Percentiles rank a stretch among this genome's conserved stretches.
These are phyloP conservation scores for Calliopum simillimum DNA, from an alignment of 2,888 invertebrate genomes.

Conservation along the genomic window DNA sequence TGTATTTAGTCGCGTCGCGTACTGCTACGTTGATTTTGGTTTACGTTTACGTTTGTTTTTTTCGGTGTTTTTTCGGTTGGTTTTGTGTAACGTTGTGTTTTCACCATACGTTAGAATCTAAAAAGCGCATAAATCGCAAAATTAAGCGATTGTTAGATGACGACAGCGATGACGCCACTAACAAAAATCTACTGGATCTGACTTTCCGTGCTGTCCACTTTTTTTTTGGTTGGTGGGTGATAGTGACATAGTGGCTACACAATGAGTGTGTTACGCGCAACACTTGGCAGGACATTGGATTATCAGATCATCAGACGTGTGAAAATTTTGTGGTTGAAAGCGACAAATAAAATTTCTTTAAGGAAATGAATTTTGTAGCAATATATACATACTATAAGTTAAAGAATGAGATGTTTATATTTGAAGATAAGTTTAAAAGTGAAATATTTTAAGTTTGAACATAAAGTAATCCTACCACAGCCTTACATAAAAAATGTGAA, in stretches of 20 bases:
- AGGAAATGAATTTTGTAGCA: too few relatives aligned
- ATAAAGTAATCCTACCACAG: too few relatives aligned
- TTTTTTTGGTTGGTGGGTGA: not conserved
- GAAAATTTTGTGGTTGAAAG: too few relatives aligned
- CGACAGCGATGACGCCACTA: not conserved
- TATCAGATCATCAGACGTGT: not conserved
- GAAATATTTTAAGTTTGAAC: too few relatives aligned
- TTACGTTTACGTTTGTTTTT: not conserved
- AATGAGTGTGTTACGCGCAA: too few relatives aligned
- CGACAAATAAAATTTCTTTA: too few relatives aligned
- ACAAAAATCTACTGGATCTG: not conserved
- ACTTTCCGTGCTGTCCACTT: too few relatives aligned
- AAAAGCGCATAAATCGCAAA: conserved; percentile 30
- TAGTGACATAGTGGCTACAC: not conserved
- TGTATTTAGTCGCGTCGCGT: not conserved
- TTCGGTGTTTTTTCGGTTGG: not conserved
- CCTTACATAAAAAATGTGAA: not conserved
- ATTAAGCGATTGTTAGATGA: conserved; percentile 30
- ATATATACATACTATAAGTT: too few relatives aligned
- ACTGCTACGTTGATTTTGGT: not conserved
- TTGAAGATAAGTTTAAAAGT: too few relatives aligned
- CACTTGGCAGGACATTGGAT: conserved; percentile 13
- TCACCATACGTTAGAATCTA: conserved; percentile 15
- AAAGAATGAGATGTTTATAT: too few relatives aligned
- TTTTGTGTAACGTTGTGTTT: not conserved